Evolutionary conservation across 2,797 vertebrate species (phyloP), one percentile per base, ranked within the genome.

Genomic region (Brachyrhaphis roseni): DNA sequence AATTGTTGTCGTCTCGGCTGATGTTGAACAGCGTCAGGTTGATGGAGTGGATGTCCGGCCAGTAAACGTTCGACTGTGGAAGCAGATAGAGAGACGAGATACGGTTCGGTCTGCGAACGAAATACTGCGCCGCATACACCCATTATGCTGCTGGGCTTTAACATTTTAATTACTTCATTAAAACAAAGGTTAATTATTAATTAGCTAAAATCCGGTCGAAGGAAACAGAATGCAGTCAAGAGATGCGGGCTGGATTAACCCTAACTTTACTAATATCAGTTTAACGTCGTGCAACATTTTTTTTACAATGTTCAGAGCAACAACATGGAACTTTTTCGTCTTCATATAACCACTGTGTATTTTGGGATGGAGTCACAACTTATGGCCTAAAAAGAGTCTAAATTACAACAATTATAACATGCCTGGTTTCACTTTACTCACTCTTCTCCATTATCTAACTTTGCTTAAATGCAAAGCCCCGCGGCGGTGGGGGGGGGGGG

Each of bases 21-120:
- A 98, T 96, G 1, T 99, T 99, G 89, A 97, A 97, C 55, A 99
- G 96, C 0, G 97, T 98, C 91, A 99, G 87, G 92, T 98, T 99
- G 95, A 99, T 98, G 84, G 98, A 98, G 57, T 99, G 98, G 81
- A 99, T 97, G 1, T 98, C 98, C 70, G 97, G 97, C 97, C 96
- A 98, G 91, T 99, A 98, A 68, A 98, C 96, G n/a, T 98, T 98
- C 1, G 97, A 98, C 98, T 99, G 83, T 72, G 92, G 90, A 55
- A 31, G 77, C 51, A 81, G 49, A 75, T 1, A 16, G 31, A 82
- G 36, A 79, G 46, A 41, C 81, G 43, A 82, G 13, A 59, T 0
- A 8, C 12, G 55, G 70, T 78, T 57, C 77, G 20, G 8, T 46
- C 28, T 55, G 39, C 78, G 6, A 28, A 66, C 8, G 12, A 78